These are phyloP conservation scores for Heliothis subflexa DNA, from an alignment of 1,140 invertebrate species.

Conservation along the genomic window DNA sequence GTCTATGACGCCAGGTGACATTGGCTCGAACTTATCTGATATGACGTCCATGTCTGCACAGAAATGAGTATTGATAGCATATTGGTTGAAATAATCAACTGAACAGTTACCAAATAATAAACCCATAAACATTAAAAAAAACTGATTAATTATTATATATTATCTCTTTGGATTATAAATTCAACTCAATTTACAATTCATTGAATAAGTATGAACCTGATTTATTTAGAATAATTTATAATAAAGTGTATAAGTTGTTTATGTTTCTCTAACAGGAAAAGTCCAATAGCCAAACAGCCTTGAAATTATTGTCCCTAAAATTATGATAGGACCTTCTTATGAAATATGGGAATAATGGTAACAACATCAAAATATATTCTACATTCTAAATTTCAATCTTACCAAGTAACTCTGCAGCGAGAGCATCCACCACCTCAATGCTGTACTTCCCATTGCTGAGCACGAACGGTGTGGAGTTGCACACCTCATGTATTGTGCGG, in stretches of 20 bases:
- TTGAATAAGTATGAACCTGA: no score
- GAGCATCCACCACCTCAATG: conserved; percentile 91
- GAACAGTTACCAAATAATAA: no score
- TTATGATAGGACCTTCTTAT: not conserved
- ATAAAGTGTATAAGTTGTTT: no score
- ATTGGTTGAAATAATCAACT: not conserved
- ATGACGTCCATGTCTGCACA: conserved; percentile 91
- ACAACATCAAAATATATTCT: no score
- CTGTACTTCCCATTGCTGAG: conserved; percentile 87
- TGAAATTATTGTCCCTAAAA: no score
- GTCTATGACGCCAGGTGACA: conserved; percentile 89
- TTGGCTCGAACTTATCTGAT: conserved; percentile 91
- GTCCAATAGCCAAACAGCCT: no score
- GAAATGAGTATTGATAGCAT: not conserved
- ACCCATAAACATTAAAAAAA: no score
- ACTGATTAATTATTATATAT: no score
- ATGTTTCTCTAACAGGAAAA: no score
- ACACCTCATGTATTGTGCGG: conserved; percentile 90
- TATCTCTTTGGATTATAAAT: no score
- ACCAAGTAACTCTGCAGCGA: conserved; percentile 90
- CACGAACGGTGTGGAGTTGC: conserved; percentile 91
- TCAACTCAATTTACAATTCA: not conserved
- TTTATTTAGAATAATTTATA: no score
- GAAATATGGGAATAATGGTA: not conserved
- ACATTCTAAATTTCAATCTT: conserved; percentile 32